Conservation (phyloP, 2,888 invertebrate genomes). For the Synanthedon vespiformis region DNA sequence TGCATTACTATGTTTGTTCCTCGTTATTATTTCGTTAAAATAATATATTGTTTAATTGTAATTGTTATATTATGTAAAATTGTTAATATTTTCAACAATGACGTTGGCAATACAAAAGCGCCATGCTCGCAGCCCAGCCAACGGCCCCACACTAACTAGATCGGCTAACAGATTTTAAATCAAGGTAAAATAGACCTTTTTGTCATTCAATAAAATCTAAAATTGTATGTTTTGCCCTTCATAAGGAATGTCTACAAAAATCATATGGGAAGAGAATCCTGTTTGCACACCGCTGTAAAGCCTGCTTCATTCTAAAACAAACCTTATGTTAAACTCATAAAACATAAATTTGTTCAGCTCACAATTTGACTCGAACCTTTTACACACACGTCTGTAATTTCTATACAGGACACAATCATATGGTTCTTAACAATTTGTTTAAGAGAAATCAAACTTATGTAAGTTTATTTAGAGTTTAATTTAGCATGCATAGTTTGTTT, state of each 20-base stretch:
- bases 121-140: constrained; percentile 22
- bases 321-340: too few relatives aligned
- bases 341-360: too few relatives aligned
- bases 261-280: constrained; percentile 62
- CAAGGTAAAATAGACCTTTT: constrained; percentile 19
- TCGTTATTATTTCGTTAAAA: too few relatives aligned
- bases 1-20: too few relatives aligned
- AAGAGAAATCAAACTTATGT: too few relatives aligned
- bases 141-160: constrained; percentile 42
- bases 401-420: constrained; percentile 52
- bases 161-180: constrained; percentile 17
- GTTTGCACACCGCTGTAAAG: constrained; percentile 27
- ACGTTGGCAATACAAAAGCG: constrained; percentile 23
- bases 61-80: too few relatives aligned
- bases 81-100: constrained; percentile 8
- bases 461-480: too few relatives aligned
- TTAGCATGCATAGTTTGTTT: too few relatives aligned
- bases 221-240: constrained; percentile 8
- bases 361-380: too few relatives aligned
- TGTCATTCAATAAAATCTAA: constrained; percentile 2
- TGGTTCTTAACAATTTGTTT: constrained; percentile 15
- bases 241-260: constrained; percentile 58
- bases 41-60: too few relatives aligned
- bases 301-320: too few relatives aligned
- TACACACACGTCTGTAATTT: constrained; percentile 23